Evolutionary conservation across 2,888 invertebrate genomes (phyloP).

Genomic region (Coelinius sp.): DNA sequence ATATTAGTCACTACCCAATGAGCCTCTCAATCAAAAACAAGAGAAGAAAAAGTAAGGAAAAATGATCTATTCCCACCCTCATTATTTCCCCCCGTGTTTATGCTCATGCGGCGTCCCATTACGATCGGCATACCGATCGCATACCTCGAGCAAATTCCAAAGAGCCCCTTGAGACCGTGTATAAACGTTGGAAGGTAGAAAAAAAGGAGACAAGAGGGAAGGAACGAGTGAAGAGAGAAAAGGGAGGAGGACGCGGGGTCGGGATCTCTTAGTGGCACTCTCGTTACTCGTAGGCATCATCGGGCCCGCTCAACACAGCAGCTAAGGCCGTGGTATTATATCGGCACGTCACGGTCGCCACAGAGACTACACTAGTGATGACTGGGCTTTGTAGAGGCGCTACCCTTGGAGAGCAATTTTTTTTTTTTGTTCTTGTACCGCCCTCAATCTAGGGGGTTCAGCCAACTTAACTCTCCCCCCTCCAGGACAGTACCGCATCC

Average conservation of each 20-base stretch:
- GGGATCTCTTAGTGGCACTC: constrained; percentile 20
- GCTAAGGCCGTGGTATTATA: constrained; percentile 12
- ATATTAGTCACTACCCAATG: constrained; percentile 1
- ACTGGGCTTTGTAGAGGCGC: constrained; percentile 5
- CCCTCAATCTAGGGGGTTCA: background rate
- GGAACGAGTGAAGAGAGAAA: background rate
- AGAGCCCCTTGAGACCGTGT: constrained; percentile 37
- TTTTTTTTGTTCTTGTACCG: background rate
- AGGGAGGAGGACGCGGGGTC: constrained; percentile 26
- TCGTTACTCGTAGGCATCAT: constrained; percentile 20
- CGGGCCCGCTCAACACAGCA: constrained; percentile 4
- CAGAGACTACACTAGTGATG: constrained; percentile 31
- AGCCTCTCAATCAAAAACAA: background rate
- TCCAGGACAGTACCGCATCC: background rate
- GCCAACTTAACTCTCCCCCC: background rate
- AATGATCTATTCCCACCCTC: constrained; percentile 10
- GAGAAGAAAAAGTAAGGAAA: background rate
- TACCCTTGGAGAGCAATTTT: background rate
- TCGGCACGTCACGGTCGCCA: constrained; percentile 34
- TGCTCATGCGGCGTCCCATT: constrained; percentile 32
- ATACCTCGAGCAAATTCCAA: constrained; percentile 57
- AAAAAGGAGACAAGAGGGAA: constrained; percentile 18
- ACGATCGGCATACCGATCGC: constrained; percentile 51
- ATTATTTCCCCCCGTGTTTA: constrained; percentile 27
- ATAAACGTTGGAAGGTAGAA: constrained; percentile 21